A percentile compares a stretch with the other conserved stretches of the same genome.
phyloP scores from a whole-genome alignment of 1,140 invertebrate genomes.

The Ooceraea biroi region DNA sequence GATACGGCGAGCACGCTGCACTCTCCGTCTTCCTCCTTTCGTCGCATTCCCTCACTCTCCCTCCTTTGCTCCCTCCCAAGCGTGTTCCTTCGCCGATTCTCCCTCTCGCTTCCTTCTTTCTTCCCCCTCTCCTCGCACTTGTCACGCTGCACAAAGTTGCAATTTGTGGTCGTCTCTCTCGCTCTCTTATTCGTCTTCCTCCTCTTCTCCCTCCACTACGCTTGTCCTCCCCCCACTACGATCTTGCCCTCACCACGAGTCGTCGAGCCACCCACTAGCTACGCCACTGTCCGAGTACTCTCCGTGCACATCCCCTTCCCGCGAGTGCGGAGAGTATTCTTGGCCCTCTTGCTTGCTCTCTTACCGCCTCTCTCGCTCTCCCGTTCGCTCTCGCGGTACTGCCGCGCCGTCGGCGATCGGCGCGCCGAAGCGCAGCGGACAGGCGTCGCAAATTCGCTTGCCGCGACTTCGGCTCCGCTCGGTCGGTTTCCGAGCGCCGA shows the following conservation, averaged over 20 bases:
- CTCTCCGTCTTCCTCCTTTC: conserved; percentile 59
- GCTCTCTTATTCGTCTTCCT: not conserved
- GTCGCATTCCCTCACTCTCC: conserved; percentile 43
- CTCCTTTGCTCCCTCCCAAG: not conserved
- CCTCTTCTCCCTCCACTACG: conserved; percentile 42
- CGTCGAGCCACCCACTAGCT: conserved; percentile 70
- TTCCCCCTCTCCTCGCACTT: not conserved
- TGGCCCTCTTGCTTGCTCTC: not conserved
- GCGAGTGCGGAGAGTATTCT: not conserved
- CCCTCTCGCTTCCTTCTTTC: not conserved
- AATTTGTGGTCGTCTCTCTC: conserved; percentile 46
- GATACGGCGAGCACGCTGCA: conserved; percentile 65
- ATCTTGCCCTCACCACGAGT: conserved; percentile 17
- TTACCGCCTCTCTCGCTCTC: not conserved
- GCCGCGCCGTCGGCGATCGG: conserved; percentile 26
- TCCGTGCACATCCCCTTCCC: conserved; percentile 6
- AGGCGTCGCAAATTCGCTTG: conserved; percentile 77
- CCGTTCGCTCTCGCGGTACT: not conserved
- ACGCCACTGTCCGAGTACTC: conserved; percentile 34
- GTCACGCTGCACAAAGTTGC: conserved; percentile 65
- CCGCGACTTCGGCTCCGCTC: conserved; percentile 68
- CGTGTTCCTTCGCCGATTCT: not conserved
- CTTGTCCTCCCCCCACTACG: conserved; percentile 23
- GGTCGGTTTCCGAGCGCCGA: conserved; percentile 66
- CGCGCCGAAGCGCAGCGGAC: conserved; percentile 49